Base-by-base conservation (phyloP, 2,797 vertebrate genomes). In the Echiichthys vipera region DNA sequence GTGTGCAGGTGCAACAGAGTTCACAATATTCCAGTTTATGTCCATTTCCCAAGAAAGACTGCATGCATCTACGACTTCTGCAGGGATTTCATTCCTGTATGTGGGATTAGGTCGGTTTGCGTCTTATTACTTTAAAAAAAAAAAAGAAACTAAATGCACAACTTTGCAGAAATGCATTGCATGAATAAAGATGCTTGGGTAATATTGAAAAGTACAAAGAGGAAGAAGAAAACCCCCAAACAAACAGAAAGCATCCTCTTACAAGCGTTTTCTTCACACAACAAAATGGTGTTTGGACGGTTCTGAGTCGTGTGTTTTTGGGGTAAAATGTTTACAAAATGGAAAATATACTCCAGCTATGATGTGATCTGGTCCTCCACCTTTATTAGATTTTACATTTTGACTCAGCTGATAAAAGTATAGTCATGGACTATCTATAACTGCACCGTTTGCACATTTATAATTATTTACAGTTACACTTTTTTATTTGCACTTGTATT, bases 141-240 rank as follows among this genome's bases (percentile, higher is more conserved):
- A n/a, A n/a, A n/a, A n/a, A n/a, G n/a, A n/a, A n/a, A n/a, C n/a
- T n/a, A n/a, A 37, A 11, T 18, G 2, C 4, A 49, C 3, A 17
- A 15, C 4, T 54, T 2, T 74, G 22, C 50, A 45, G 22, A 32
- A 58, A 50, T 30, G 3, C 2, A 45, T 71, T 59, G 29, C 53
- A 55, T 55, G 47, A 61, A 22, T 2, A 14, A 17, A 40, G 9
- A 0, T 5, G 39, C 42, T 80, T 87, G 46, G 18, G 80, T 27
- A 84, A 89, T 40, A 74, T 2, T 32, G 42, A 82, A 82, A 84
- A 46, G 8, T 63, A 73, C 37, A 84, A 85, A 80, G 84, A 86
- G 88, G 90, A 89, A 91, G 2, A 12, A 14, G 14, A 36, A 32
- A 14, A 36, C n/a, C n/a, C n/a, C n/a, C n/a, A n/a, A n/a, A n/a